Evolutionary conservation across 2,113 vertebrate species (phyloP), one percentile per base, ranked within the genome.

Genomic region (Dendrocopos noguchii): DNA sequence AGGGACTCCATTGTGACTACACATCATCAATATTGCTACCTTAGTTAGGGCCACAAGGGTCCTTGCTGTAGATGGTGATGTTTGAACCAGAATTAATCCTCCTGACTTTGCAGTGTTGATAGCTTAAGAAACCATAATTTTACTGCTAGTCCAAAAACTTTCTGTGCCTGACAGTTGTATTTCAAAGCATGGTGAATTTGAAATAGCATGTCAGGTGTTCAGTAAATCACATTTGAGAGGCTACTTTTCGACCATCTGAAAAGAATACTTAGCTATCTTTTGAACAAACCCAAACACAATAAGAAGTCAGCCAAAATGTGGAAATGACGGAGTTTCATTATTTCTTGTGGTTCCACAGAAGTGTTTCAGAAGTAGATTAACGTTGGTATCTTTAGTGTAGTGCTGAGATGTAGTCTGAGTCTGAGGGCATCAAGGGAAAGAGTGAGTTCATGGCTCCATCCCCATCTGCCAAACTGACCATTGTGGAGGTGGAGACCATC

Each of bases 361-460:
- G 14, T 57, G 16, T 72, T 87, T 76, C 31, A 28, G 9, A 6
- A 34, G 12, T 60, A 17, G 63, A n/a, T 33, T 7, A 64, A 29
- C 5, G 19, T 11, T 33, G 8, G 1, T 1, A 22, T 72, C 55
- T 76, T 76, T 22, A 34, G 2, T 70, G 15, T 1, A 47, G 3
- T 66, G 56, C 31, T 78, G 24, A 84, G 5, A 8, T 71, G 20
- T 80, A 31, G 12, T 7, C 14, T 53, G 25, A 80, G 8, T 44
- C 10, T 70, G 15, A 53, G 8, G 27, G 60, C 4, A 22, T 15
- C 2, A 7, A 88, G 12, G 14, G 15, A 39, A 66, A 50, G 15
- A 8, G 10, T 0, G 0, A 60, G 9, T 4, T 74, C 22, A 46
- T 47, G 18, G 5, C 10, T 72, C 28, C 17, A 55, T 33, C 2